phyloP scores from a whole-genome alignment of 2,888 invertebrate species.

The Eupithecia tripunctaria region DNA sequence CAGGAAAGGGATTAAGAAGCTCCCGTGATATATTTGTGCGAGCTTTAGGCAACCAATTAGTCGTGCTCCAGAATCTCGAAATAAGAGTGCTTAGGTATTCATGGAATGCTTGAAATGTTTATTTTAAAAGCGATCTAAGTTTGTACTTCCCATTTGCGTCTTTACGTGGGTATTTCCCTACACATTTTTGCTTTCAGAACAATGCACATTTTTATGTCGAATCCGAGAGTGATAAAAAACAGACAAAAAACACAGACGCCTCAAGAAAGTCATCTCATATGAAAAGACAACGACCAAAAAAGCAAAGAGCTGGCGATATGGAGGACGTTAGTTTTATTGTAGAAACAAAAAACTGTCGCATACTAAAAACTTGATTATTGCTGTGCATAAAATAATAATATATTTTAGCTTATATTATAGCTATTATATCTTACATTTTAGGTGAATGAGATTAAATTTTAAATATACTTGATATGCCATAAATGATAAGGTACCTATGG shows the following conservation, averaged over 20 bases:
- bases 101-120: constrained; percentile 5
- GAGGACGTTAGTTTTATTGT: neutral
- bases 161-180: neutral
- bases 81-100: constrained; percentile 7
- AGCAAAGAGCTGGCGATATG: neutral
- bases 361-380: neutral
- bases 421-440: neutral
- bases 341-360: constrained; percentile 1
- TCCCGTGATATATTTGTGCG: constrained; percentile 48
- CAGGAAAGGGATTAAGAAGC: constrained; percentile 52
- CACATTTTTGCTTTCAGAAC: constrained; percentile 12
- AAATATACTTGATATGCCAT: neutral
- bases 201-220: constrained; percentile 14
- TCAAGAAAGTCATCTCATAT: constrained; percentile 14
- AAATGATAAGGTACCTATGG: neutral
- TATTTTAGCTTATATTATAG: neutral
- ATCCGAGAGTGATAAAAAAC: constrained; percentile 21
- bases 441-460: neutral
- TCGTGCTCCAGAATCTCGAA: constrained; percentile 16
- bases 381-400: neutral
- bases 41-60: constrained; percentile 52
- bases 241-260: constrained; percentile 3
- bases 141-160: neutral
- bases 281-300: constrained; percentile 12
- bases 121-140: constrained; percentile 1